phyloP scores from a whole-genome alignment of 2,113 vertebrate genomes.

The Nerophis ophidion region DNA sequence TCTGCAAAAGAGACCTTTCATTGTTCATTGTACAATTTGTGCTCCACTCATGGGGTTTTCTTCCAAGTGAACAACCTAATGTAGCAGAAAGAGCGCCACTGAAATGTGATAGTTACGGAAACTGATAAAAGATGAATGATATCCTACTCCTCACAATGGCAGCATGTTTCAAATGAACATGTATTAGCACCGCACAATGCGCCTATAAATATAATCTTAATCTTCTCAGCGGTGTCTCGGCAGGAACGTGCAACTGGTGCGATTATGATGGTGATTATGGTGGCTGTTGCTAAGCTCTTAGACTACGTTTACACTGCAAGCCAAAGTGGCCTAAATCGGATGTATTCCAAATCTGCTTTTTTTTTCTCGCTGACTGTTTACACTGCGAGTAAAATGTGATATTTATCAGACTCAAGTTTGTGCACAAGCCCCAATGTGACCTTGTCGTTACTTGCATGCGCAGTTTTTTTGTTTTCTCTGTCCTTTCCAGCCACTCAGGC shows the following conservation, averaged over 20 bases:
- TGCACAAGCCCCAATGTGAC: no score
- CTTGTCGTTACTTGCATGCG: no score
- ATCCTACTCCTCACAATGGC: not conserved
- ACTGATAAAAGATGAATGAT: slow-evolving; percentile 10
- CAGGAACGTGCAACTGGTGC: not conserved
- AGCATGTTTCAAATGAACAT: slow-evolving; percentile 1
- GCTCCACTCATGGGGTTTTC: slow-evolving; percentile 19
- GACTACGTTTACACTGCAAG: no score
- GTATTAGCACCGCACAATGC: slow-evolving; percentile 10
- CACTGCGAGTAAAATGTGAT: no score
- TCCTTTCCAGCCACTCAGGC: no score
- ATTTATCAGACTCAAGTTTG: no score
- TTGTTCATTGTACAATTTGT: slow-evolving; percentile 34
- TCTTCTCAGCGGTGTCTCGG: not conserved
- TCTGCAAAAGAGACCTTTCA: slow-evolving; percentile 31
- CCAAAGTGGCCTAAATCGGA: no score
- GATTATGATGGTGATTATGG: not conserved
- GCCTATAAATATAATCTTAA: slow-evolving; percentile 5
- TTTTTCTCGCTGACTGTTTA: no score
- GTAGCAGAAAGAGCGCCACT: slow-evolving; percentile 1
- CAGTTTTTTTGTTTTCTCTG: no score
- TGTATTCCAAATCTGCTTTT: no score
- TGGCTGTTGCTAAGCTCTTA: not conserved
- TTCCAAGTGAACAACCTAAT: slow-evolving; percentile 12
- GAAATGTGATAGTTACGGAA: slow-evolving; percentile 18